Conservation (phyloP, 2,888 invertebrate genomes). For the Torymus aiolomorphi region DNA sequence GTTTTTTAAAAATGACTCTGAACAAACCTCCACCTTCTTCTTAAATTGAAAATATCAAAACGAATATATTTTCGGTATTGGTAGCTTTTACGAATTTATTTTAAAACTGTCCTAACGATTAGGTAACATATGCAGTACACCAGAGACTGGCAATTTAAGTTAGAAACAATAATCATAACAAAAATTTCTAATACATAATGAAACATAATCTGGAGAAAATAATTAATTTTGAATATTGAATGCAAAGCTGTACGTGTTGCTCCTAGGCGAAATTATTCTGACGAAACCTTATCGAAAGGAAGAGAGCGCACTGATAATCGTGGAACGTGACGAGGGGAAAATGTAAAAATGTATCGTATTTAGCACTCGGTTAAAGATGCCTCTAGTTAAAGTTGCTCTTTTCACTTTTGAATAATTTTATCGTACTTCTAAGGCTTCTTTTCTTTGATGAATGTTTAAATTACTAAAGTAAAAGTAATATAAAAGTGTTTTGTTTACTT, state of each 20-base stretch:
- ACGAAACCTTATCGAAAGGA: conserved; percentile 44
- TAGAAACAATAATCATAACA: conserved; percentile 1
- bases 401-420: conserved; percentile 19
- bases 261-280: conserved; percentile 20
- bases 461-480: neutral
- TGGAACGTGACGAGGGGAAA: conserved; percentile 26
- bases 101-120: conserved; percentile 29
- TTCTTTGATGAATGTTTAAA: neutral
- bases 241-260: conserved; percentile 15
- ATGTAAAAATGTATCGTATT: conserved; percentile 45
- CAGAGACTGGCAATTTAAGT: conserved; percentile 7
- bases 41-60: too few species aligned
- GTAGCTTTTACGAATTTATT: conserved; percentile 13
- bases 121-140: neutral
- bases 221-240: conserved; percentile 13
- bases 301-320: conserved; percentile 33
- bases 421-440: conserved; percentile 4
- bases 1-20: conserved; percentile 24
- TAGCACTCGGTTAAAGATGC: conserved; percentile 48
- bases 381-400: conserved; percentile 40
- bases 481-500: conserved; percentile 31
- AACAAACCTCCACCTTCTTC: too few species aligned
- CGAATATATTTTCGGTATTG: neutral
- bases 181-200: neutral
- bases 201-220: neutral